Evolutionary conservation across 2,888 invertebrate species (phyloP).

Genomic region (Cyclophora albipunctata): DNA sequence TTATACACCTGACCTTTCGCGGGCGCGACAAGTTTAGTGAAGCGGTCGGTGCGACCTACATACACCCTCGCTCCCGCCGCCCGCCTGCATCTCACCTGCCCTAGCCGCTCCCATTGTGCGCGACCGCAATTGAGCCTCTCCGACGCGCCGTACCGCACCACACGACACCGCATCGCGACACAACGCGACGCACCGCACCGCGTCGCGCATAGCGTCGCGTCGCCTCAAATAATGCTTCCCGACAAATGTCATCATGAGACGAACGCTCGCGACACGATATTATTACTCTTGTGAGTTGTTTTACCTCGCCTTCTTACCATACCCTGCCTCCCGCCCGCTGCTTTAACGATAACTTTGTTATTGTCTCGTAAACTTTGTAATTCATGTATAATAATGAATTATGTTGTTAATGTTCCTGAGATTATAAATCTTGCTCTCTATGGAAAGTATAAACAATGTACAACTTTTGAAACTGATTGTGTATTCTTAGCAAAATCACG

Average conservation of each 20-base stretch:
- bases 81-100: constrained; percentile 27
- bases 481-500: constrained; percentile 9
- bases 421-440: constrained; percentile 17
- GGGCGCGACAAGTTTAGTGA: constrained; percentile 68
- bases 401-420: constrained; percentile 25
- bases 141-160: constrained; percentile 25
- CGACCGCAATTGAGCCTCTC: constrained; percentile 54
- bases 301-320: constrained; percentile 26
- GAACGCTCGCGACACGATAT: constrained; percentile 43
- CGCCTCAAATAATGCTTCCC: constrained; percentile 51
- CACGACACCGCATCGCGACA: neutral
- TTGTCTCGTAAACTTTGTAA: constrained; percentile 42
- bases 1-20: constrained; percentile 73
- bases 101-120: constrained; percentile 41
- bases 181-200: neutral
- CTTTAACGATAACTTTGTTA: constrained; percentile 35
- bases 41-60: constrained; percentile 68
- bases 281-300: constrained; percentile 54
- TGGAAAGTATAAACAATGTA: constrained; percentile 8
- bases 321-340: constrained; percentile 27
- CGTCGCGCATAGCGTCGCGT: constrained; percentile 19
- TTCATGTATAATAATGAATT: constrained; percentile 34
- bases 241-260: constrained; percentile 53
- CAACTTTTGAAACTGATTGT: constrained; percentile 10
- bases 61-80: constrained; percentile 35